Conservation (phyloP, 2,797 vertebrate genomes). For the Diglossa cyanea region DNA sequence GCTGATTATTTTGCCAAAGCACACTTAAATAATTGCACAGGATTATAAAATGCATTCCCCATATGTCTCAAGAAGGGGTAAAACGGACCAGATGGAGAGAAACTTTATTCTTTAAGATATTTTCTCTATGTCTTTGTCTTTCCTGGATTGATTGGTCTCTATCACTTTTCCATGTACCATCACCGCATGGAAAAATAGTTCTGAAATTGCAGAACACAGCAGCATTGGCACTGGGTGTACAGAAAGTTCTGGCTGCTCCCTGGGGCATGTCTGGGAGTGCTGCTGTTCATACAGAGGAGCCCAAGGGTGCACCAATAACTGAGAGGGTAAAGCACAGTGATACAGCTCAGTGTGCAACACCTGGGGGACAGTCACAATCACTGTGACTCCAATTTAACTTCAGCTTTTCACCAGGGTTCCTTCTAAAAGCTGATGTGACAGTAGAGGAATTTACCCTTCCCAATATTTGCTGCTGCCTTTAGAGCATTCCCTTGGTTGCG, state of each 20-base stretch:
- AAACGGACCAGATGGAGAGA: neutral
- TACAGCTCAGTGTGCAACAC: neutral
- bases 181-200: neutral
- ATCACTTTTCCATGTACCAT: neutral
- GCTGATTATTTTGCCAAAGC: neutral
- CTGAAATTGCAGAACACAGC: neutral
- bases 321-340: neutral
- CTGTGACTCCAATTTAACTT: neutral
- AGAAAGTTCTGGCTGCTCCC: neutral
- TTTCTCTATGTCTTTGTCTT: neutral
- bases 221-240: neutral
- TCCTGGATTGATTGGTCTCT: neutral
- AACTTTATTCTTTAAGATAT: neutral
- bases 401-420: neutral
- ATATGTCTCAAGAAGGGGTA: neutral
- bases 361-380: neutral
- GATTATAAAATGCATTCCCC: neutral
- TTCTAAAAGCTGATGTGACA: neutral
- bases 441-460: neutral
- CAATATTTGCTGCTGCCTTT: neutral
- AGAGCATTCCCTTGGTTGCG: rapidly evolving
- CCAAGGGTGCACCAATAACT: neutral
- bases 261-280: neutral
- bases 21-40: neutral
- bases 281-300: neutral